Conservation (phyloP, 2,113 vertebrate species). For the Hemibagrus wyckioides region DNA sequence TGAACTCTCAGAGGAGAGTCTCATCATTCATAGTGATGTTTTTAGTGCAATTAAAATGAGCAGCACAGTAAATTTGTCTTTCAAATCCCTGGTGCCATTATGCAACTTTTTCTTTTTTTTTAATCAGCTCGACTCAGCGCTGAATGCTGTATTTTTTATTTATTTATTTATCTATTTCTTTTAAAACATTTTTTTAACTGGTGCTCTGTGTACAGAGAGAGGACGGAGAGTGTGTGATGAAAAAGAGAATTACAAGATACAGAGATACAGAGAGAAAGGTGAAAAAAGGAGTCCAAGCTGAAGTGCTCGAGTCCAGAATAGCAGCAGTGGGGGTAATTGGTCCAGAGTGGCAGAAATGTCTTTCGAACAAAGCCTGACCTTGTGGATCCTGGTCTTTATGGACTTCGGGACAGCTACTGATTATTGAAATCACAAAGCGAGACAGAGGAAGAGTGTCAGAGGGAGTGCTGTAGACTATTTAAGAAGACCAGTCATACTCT, state of each 20-base stretch:
- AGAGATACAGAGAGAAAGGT: neutral
- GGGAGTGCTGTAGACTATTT: neutral
- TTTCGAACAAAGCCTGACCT: slow-evolving; percentile 7
- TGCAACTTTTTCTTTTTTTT: slow-evolving; percentile 11
- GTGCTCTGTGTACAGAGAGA: neutral
- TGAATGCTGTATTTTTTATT: neutral
- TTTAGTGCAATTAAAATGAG: slow-evolving; percentile 49
- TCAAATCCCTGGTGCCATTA: neutral
- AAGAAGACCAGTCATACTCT: no score
- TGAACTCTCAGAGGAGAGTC: slow-evolving; percentile 6
- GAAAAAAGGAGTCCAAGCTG: neutral
- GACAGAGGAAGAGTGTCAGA: neutral
- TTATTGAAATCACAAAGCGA: slow-evolving; percentile 4
- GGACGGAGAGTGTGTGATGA: neutral
- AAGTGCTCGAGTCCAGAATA: neutral
- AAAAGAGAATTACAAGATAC: neutral
- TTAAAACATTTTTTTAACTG: neutral
- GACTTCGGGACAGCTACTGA: neutral
- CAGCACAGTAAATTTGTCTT: slow-evolving; percentile 40
- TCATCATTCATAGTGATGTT: slow-evolving; percentile 48
- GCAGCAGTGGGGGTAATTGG: no score
- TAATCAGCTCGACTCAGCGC: slow-evolving; percentile 6
- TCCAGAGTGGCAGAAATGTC: slow-evolving; percentile 13
- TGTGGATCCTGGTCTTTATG: neutral
- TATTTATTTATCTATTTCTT: neutral